phyloP scores from a whole-genome alignment of 2,113 vertebrate species.

The Hiodon tergisus region DNA sequence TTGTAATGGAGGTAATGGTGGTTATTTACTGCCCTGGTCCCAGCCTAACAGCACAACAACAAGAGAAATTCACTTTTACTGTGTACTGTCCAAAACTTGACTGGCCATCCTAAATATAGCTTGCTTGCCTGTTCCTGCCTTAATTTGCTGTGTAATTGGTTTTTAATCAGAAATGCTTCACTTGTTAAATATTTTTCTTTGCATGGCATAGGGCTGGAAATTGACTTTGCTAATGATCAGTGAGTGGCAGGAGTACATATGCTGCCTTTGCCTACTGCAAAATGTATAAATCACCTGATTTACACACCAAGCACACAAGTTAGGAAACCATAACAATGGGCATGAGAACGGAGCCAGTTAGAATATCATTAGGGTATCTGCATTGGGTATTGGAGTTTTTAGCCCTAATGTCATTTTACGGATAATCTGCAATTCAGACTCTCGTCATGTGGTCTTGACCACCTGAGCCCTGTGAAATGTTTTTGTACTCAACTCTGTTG shows the following conservation, averaged over 20 bases:
- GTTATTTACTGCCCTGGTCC: background rate
- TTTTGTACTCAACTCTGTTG: background rate
- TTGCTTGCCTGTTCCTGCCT: conserved; percentile 2
- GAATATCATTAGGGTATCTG: conserved; percentile 7
- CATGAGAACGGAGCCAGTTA: conserved; percentile 1
- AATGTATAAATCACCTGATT: conserved; percentile 26
- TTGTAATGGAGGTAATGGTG: too few relatives aligned
- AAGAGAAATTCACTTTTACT: conserved; percentile 1
- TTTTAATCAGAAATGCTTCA: conserved; percentile 39
- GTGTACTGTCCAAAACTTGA: conserved; percentile 8
- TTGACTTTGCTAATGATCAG: conserved; percentile 33
- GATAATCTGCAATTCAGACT: background rate
- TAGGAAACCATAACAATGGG: conserved; percentile 10
- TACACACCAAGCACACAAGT: conserved; percentile 3
- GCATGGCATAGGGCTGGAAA: conserved; percentile 26
- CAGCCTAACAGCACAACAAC: background rate
- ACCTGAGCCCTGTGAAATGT: background rate
- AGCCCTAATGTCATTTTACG: background rate
- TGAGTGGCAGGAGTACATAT: conserved; percentile 27
- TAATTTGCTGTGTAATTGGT: conserved; percentile 42
- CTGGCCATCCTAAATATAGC: conserved; percentile 32
- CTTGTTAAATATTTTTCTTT: conserved; percentile 31
- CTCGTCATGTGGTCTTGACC: background rate
- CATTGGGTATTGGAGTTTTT: background rate
- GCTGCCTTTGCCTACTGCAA: conserved; percentile 27